Evolutionary conservation across 2,888 invertebrate genomes (phyloP), one percentile per base, ranked within the genome.

Genomic region (Mythimna lalbum): DNA sequence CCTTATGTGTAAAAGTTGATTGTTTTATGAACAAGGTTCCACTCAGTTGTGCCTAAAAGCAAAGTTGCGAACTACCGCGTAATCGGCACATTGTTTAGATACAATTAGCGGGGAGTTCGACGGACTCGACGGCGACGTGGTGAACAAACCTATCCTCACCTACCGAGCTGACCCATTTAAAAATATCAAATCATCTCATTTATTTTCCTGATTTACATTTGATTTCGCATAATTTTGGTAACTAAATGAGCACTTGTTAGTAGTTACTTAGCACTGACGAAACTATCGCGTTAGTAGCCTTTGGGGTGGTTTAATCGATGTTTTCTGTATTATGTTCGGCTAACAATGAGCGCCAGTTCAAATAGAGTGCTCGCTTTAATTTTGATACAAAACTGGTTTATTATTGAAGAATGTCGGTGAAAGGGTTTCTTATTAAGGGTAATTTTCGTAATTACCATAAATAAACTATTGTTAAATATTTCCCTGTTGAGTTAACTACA

Each of bases 61-160:
- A 81, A 83, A 81, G 75, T 77, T 81, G 59, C 6, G 33, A 68
- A 66, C 70, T 47, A 73, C 17, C 33, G 61, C 68, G 64, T 77
- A 56, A 53, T 64, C 23, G 55, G 60, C n/a, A 73, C 67, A 76
- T 66, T 81, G 77, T 70, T 77, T 65, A 64, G 63, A 69, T 65
- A 60, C 68, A 82, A 81, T 78, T 81, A 63, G 66, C 68, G 17
- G 19, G 7, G 49, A 70, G 53, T 64, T 79, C 31, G 67, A 71
- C 21, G 31, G 43, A 59, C 63, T 66, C 68, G 63, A 70, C 57
- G 43, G 63, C 68, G 63, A 70, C 57, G 43, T 56, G 50, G 55
- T 52, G 21, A 36, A 49, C 62, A 27, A 56, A 59, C 61, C 3
- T 64, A 63, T 52, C 4, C 17, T 61, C 57, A 47, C 43, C 36